Conservation (phyloP, 2,113 vertebrate genomes). For the Otis tarda region DNA sequence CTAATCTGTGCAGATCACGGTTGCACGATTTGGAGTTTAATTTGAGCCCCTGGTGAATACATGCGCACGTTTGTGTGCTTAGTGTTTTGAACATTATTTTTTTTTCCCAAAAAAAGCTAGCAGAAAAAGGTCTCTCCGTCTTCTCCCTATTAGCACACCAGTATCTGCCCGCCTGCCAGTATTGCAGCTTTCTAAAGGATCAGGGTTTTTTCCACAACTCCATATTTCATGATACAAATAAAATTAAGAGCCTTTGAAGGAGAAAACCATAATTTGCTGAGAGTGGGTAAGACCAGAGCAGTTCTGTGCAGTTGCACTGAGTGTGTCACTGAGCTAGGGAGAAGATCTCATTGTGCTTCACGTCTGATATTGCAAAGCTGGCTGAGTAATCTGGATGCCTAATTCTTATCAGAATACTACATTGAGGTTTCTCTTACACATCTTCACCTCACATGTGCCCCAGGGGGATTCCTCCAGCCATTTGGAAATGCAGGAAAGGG, state of each 20-base stretch:
- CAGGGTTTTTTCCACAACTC: background rate
- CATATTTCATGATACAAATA: background rate
- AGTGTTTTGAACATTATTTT: background rate
- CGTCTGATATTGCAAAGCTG: background rate
- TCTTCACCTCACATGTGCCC: background rate
- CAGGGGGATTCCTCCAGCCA: background rate
- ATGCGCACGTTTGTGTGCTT: background rate
- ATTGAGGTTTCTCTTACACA: background rate
- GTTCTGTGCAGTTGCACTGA: background rate
- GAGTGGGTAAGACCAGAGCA: background rate
- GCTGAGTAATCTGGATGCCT: background rate
- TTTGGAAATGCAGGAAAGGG: background rate
- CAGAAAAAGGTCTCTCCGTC: background rate
- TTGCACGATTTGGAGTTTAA: constrained; percentile 55
- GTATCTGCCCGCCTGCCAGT: background rate
- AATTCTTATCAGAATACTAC: constrained; percentile 16
- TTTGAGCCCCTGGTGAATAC: constrained; percentile 48
- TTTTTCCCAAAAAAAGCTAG: background rate
- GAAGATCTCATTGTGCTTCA: constrained; percentile 6
- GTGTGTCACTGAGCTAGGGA: background rate
- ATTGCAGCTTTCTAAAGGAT: background rate
- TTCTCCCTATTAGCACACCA: background rate
- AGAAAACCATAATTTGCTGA: background rate
- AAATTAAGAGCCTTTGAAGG: background rate
- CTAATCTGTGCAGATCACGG: constrained; percentile 63